Evolutionary conservation across 2,797 vertebrate species (phyloP), one percentile per base, ranked within the genome.

Genomic region (Etheostoma nigrum): DNA sequence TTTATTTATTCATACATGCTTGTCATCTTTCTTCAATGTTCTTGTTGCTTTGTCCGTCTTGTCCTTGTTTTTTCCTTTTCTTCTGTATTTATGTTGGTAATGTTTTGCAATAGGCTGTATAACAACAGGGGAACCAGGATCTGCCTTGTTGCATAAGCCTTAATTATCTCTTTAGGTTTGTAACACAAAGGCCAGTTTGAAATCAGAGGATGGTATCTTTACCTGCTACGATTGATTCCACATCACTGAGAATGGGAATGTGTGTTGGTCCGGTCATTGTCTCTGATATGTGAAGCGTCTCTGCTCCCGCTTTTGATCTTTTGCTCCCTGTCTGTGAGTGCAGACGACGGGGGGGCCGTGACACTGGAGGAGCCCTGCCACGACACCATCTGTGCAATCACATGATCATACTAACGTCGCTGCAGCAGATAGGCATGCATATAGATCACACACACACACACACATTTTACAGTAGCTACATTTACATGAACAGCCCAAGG

Each of bases 341-440:
- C 68, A 48, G 78, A 42, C 66, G 30, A 62, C 78, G 61, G 83
- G 83, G 64, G 84, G 72, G 51, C 6, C 6, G 16, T 63, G 67
- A 70, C 79, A 44, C 81, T 74, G 79, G 82, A 86, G 86, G 81
- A 84, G 78, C 71, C 90, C 91, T 85, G 89, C 89, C 74, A 65
- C 23, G 63, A 84, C 78, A 60, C 93, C 93, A 93, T 92, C 92
- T 94, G 93, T 86, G 81, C 77, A 54, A 25, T 88, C 88, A 74
- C 83, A 81, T 73, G 84, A 83, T 23, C 36, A 40, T 47, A 47
- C 44, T 4, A 42, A 77, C 40, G 61, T 85, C 78, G 71, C 80
- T 3, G 40, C 78, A 19, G 67, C 79, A 81, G 65, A 62, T 67
- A 62, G 48, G 19, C 76, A 6, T 47, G 25, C 65, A 63, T 8